Evolutionary conservation across 1,140 invertebrate species (phyloP).

Genomic region (Drosophila mayri): DNA sequence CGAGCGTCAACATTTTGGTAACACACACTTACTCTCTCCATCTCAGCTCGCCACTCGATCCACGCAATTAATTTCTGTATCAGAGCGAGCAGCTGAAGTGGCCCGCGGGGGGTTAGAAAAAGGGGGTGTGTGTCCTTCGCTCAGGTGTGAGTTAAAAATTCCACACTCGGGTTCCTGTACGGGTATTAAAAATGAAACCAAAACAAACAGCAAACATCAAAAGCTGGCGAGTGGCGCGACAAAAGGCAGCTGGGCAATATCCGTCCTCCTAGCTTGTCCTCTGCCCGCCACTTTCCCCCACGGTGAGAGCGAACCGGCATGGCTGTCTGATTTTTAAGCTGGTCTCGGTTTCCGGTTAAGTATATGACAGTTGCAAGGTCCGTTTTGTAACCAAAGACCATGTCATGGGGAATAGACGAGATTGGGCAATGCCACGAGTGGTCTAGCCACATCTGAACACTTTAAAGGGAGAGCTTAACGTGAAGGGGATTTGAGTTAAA

Average conservation of each 20-base stretch:
- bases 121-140: neutral
- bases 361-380: slow-evolving; percentile 53
- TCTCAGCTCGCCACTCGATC: slow-evolving; percentile 69
- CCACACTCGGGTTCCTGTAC: slow-evolving; percentile 43
- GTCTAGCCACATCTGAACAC: slow-evolving; percentile 8
- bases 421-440: slow-evolving; percentile 27
- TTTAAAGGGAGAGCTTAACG: neutral
- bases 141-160: slow-evolving; percentile 41
- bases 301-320: slow-evolving; percentile 12
- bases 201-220: slow-evolving; percentile 80
- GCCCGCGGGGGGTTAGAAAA: slow-evolving; percentile 17
- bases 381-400: slow-evolving; percentile 56
- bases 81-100: slow-evolving; percentile 66
- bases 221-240: slow-evolving; percentile 58
- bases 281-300: neutral
- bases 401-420: slow-evolving; percentile 18
- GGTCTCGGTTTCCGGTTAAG: slow-evolving; percentile 47
- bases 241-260: slow-evolving; percentile 62
- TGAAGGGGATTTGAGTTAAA: neutral
- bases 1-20: slow-evolving; percentile 78
- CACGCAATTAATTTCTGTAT: slow-evolving; percentile 82
- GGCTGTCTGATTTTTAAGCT: slow-evolving; percentile 62
- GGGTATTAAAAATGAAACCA: slow-evolving; percentile 78
- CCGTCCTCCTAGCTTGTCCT: slow-evolving; percentile 35
- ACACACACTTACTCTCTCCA: slow-evolving; percentile 55